Evolutionary conservation across 2,113 vertebrate species (phyloP), one percentile per base, ranked within the genome.

Genomic region (Aplodontia rufa): DNA sequence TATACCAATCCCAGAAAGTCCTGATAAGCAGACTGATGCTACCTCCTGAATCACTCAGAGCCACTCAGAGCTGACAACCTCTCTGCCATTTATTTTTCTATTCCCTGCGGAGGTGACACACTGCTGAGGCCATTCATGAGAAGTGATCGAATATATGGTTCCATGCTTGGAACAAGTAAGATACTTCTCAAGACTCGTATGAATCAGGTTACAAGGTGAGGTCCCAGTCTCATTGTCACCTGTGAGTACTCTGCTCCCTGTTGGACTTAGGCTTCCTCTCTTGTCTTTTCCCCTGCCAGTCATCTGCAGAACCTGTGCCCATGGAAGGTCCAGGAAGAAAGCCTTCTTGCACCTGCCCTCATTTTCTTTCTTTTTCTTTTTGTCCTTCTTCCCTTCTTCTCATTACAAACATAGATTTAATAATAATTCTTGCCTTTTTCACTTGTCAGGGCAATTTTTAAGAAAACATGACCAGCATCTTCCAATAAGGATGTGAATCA

Each of bases 401-500:
- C 22, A 81, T 60, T 37, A 78, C 68, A 83, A 45, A 66, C 7
- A 17, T 60, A 66, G 68, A 82, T 24, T 28, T 82, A 76, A 69
- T 45, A 16, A 87, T n/a, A n/a, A n/a, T n/a, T n/a, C n/a, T 62
- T 62, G 20, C 71, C 69, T 6, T 42, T 86, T 71, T 45, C 16
- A 74, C 72, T 51, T 75, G 19, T 28, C 53, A 49, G 26, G 16
- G 8, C 20, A 79, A 13, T 5, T 53, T 55, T 72, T 60, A 72
- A 24, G 20, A 87, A 88, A 84, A 53, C 8, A 28, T 69, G 35
- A 68, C 13, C 72, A 90, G 58, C 2, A 79, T 78, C 64, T 87
- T 68, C 82, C 71, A 90, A 16, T 87, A 91, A 95, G 60, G 24
- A 93, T 49, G 66, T 68, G 75, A 68, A 68, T 85, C 66, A n/a